A percentile compares a stretch with the other conserved stretches of the same genome.
Conservation (phyloP, 2,888 invertebrate species). For the Sussaba pulchella region DNA sequence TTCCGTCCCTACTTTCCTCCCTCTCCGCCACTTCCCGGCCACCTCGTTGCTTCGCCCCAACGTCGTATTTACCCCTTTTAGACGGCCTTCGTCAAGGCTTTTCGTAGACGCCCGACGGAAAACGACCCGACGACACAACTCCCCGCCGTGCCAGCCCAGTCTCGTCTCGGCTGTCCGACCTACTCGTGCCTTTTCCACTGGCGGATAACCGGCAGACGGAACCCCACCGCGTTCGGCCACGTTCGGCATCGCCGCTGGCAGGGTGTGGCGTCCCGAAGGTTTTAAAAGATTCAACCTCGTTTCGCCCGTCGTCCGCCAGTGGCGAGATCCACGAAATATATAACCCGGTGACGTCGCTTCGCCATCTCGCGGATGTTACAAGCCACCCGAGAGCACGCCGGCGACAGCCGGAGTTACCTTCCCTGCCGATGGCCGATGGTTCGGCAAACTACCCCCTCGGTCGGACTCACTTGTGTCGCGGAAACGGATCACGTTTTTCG, state of each 20-base stretch:
- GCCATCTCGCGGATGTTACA: slow-evolving; percentile 69
- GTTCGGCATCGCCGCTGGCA: slow-evolving; percentile 67
- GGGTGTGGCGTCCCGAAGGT: slow-evolving; percentile 78
- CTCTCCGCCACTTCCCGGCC: background rate
- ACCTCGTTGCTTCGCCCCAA: background rate
- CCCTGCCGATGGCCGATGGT: slow-evolving; percentile 54
- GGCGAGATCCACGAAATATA: slow-evolving; percentile 24
- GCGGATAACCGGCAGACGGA: slow-evolving; percentile 42
- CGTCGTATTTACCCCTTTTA: slow-evolving; percentile 5
- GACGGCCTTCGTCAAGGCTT: slow-evolving; percentile 42
- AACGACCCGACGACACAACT: slow-evolving; percentile 26
- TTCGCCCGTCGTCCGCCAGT: slow-evolving; percentile 75
- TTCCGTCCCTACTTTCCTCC: too few species aligned
- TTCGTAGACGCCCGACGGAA: slow-evolving; percentile 55
- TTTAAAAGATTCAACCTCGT: slow-evolving; percentile 73
- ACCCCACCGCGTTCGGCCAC: slow-evolving; percentile 40
- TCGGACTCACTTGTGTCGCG: background rate
- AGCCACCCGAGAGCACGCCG: background rate
- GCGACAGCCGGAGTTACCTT: slow-evolving; percentile 15
- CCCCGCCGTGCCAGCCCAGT: background rate
- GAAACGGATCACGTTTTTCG: too few species aligned
- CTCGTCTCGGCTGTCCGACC: slow-evolving; percentile 48
- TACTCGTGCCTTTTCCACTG: slow-evolving; percentile 56
- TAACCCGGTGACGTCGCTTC: slow-evolving; percentile 20
- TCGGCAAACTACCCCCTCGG: too few species aligned